A percentile compares a stretch with the other conserved stretches of the same genome.
Evolutionary conservation across 2,797 vertebrate species (phyloP).

Genomic region (Cygnus olor): DNA sequence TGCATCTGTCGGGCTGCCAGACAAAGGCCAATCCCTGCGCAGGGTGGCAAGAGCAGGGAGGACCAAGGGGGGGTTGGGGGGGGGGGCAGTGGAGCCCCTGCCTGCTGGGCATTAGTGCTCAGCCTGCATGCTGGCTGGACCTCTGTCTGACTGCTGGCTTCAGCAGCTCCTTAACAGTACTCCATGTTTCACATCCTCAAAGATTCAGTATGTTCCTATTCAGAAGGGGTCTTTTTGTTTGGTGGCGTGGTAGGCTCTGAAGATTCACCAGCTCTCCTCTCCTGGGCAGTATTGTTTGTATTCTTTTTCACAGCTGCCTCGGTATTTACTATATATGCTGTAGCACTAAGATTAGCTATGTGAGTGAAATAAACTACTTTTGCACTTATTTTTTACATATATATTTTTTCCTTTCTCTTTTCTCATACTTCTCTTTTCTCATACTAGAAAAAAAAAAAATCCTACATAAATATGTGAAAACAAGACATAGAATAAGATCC

Average conservation of each 20-base stretch:
- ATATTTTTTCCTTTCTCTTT: neutral
- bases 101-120: neutral
- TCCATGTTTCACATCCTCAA: neutral
- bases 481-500: neutral
- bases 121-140: neutral
- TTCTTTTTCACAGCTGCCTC: neutral
- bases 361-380: neutral
- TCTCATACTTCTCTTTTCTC: neutral
- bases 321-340: neutral
- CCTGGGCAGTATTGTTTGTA: neutral
- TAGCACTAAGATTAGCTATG: neutral
- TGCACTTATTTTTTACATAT: neutral
- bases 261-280: neutral
- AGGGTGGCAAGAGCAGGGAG: fast-evolving
- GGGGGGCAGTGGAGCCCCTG: neutral
- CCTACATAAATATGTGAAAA: neutral
- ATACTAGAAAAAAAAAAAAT: neutral
- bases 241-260: neutral
- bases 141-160: neutral
- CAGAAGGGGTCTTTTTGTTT: neutral
- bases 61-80: too few species aligned
- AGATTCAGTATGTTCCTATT: neutral
- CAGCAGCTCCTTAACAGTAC: fast-evolving
- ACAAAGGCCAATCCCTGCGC: fast-evolving
- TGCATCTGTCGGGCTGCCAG: fast-evolving